These are phyloP conservation scores for Lagopus leucura DNA, from an alignment of 2,113 vertebrate species.

Conservation along the genomic window DNA sequence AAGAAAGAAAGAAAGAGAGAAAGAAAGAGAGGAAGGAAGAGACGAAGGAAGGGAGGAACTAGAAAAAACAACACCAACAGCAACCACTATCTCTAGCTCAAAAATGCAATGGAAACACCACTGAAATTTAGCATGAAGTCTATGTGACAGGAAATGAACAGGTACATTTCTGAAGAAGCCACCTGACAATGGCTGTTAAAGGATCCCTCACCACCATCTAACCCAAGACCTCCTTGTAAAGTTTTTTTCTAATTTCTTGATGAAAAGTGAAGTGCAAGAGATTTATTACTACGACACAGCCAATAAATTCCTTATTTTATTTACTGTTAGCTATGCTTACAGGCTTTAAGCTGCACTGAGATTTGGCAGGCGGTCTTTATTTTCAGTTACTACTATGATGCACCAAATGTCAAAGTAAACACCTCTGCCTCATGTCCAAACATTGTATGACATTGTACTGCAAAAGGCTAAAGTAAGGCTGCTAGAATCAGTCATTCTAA, in stretches of 20 bases:
- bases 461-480: background rate
- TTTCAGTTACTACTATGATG: background rate
- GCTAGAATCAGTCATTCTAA: background rate
- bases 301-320: background rate
- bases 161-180: background rate
- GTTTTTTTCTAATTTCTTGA: background rate
- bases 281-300: background rate
- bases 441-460: background rate
- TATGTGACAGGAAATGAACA: background rate
- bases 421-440: background rate
- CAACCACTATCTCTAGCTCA: fast-evolving
- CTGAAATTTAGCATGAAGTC: background rate
- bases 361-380: background rate
- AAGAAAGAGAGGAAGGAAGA: background rate
- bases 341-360: background rate
- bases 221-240: background rate
- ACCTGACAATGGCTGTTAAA: background rate
- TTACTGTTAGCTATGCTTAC: background rate
- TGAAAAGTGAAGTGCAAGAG: background rate
- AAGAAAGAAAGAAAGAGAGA: too few species aligned
- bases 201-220: background rate
- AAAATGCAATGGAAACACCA: background rate
- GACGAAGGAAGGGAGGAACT: background rate
- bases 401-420: background rate
- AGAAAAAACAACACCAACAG: too few species aligned